Percentiles rank a stretch among this genome's conserved stretches.
Conservation (phyloP, 1,140 invertebrate species). For the Scaptodrosophila lebanonensis region DNA sequence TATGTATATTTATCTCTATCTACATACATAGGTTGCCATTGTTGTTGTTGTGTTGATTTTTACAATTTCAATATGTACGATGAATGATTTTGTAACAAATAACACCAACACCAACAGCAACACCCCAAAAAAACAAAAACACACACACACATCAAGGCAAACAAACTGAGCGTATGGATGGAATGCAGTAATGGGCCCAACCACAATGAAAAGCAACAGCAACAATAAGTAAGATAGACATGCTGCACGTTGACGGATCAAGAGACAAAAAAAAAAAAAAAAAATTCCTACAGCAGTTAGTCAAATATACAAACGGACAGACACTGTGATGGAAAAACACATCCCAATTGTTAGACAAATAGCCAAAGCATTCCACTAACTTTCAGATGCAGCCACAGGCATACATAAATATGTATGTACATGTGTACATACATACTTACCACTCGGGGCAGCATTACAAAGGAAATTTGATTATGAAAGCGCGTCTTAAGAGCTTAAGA, state of each 20-base stretch:
- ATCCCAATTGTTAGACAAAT: slow-evolving; percentile 67
- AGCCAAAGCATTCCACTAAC: slow-evolving; percentile 53
- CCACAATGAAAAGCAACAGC: slow-evolving; percentile 57
- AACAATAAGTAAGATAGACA: slow-evolving; percentile 13
- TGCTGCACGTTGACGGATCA: neutral
- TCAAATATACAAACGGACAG: slow-evolving; percentile 48
- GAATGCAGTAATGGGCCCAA: slow-evolving; percentile 70
- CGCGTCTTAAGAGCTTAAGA: too few species aligned
- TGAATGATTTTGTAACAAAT: slow-evolving; percentile 72
- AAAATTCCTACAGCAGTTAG: too few species aligned
- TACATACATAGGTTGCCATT: slow-evolving; percentile 38
- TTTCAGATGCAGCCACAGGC: slow-evolving; percentile 37
- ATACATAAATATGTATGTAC: too few species aligned
- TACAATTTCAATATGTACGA: slow-evolving; percentile 67
- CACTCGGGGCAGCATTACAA: slow-evolving; percentile 16
- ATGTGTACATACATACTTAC: too few species aligned
- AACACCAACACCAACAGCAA: slow-evolving; percentile 51
- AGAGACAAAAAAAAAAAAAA: slow-evolving; percentile 30
- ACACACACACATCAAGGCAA: slow-evolving; percentile 70
- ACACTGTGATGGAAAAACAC: slow-evolving; percentile 17
- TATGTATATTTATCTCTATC: slow-evolving; percentile 72
- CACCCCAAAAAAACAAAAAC: slow-evolving; percentile 72
- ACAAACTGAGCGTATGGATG: slow-evolving; percentile 65
- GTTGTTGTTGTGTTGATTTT: slow-evolving; percentile 43
- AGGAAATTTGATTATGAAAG: slow-evolving; percentile 1